Evolutionary conservation across 2,113 vertebrate species (phyloP).

Genomic region (Macrotus californicus): DNA sequence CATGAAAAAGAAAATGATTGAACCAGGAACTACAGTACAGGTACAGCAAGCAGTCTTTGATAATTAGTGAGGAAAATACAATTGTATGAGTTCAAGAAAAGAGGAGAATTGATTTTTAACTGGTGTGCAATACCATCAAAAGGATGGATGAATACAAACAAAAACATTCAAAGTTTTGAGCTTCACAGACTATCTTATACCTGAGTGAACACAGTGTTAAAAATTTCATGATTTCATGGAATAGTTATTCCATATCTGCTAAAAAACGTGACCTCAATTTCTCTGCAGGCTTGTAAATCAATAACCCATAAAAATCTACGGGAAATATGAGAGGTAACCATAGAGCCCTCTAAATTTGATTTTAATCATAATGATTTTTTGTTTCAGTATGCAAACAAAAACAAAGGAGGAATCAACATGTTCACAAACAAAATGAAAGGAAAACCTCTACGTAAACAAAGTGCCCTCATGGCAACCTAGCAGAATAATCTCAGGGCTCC

Average conservation of each 20-base stretch:
- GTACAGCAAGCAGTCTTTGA: neutral
- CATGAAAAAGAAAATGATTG: constrained; percentile 61
- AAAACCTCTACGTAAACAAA: neutral
- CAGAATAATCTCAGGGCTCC: neutral
- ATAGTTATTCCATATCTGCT: constrained; percentile 50
- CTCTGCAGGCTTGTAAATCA: constrained; percentile 64
- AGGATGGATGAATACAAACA: constrained; percentile 47
- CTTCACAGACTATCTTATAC: constrained; percentile 48
- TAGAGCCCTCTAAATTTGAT: constrained; percentile 54
- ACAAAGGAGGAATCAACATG: constrained; percentile 20
- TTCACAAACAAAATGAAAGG: constrained; percentile 20
- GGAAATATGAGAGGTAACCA: constrained; percentile 54
- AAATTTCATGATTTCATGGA: constrained; percentile 51
- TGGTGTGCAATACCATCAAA: neutral
- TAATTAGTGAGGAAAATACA: constrained; percentile 28
- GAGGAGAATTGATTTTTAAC: constrained; percentile 48
- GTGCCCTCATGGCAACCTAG: neutral
- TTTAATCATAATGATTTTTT: constrained; percentile 53
- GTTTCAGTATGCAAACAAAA: constrained; percentile 45
- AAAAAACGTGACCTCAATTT: constrained; percentile 62
- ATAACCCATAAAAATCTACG: constrained; percentile 64
- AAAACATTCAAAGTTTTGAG: constrained; percentile 46
- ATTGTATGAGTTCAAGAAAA: constrained; percentile 24
- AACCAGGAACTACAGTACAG: constrained; percentile 34
- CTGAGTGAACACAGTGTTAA: constrained; percentile 53